Percentiles rank a stretch among this genome's conserved stretches.
Evolutionary conservation across 2,888 invertebrate species (phyloP).

Genomic region (Reticulitermes lucifugus): DNA sequence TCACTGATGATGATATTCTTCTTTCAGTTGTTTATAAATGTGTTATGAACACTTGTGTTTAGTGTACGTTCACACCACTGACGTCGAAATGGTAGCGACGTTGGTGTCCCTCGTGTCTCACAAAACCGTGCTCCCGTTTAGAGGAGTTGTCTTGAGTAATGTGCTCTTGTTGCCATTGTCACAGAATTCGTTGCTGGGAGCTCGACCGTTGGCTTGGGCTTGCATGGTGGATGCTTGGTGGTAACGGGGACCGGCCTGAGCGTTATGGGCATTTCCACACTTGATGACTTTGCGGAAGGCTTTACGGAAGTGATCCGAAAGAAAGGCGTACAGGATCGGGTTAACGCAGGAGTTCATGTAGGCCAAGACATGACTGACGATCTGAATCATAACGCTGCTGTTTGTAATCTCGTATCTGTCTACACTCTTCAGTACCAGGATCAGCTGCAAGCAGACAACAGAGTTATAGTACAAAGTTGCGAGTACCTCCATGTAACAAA

Average conservation of each 20-base stretch:
- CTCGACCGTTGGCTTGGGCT: slow-evolving; percentile 31
- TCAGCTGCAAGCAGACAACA: slow-evolving; percentile 72
- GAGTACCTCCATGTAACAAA: too few relatives aligned
- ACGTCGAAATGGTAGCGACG: slow-evolving; percentile 29
- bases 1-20: not conserved
- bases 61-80: not conserved
- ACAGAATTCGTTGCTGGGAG: not conserved
- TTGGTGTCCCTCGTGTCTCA: slow-evolving; percentile 4
- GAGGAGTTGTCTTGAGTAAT: slow-evolving; percentile 12
- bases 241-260: slow-evolving; percentile 21
- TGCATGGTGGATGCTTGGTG: slow-evolving; percentile 33
- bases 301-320: slow-evolving; percentile 93
- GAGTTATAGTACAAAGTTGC: too few relatives aligned
- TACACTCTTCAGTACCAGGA: slow-evolving; percentile 81
- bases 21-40: too few relatives aligned
- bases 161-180: slow-evolving; percentile 28
- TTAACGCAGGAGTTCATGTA: slow-evolving; percentile 97
- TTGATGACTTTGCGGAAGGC: slow-evolving; percentile 79
- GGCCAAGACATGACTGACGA: slow-evolving; percentile 83
- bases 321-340: slow-evolving; percentile 93
- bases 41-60: too few relatives aligned
- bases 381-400: slow-evolving; percentile 79
- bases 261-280: slow-evolving; percentile 51
- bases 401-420: slow-evolving; percentile 76
- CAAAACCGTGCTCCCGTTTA: slow-evolving; percentile 18